Conservation (phyloP, 2,113 vertebrate genomes). For the Hyperopisus bebe region DNA sequence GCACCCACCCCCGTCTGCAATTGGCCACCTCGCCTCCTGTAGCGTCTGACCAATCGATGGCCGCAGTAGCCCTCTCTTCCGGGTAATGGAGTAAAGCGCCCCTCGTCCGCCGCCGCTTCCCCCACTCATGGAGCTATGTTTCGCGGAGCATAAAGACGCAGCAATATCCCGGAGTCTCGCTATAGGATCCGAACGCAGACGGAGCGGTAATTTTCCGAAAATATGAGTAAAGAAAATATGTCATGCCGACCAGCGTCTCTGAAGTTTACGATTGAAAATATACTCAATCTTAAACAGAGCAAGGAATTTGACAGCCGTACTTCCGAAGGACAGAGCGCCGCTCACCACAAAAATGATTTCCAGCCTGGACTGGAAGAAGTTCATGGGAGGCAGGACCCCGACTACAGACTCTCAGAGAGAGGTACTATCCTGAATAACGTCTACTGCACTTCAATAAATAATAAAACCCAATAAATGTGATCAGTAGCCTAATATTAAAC, state of each 20-base stretch:
- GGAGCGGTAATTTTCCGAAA: slow-evolving; percentile 39
- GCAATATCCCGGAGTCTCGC: slow-evolving; percentile 25
- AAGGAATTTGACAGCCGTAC: slow-evolving; percentile 49
- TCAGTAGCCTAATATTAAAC: not conserved
- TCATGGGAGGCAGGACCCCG: slow-evolving; percentile 31
- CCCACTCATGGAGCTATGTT: slow-evolving; percentile 58
- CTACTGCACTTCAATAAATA: not conserved
- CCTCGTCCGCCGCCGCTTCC: slow-evolving; percentile 38
- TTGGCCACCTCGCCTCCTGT: slow-evolving; percentile 42
- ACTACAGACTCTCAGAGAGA: slow-evolving; percentile 31
- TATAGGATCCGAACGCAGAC: slow-evolving; percentile 13
- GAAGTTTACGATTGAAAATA: slow-evolving; percentile 71
- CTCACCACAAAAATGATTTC: slow-evolving; percentile 39
- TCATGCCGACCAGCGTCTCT: slow-evolving; percentile 64
- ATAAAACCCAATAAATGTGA: not conserved
- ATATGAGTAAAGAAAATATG: slow-evolving; percentile 68
- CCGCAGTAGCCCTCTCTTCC: slow-evolving; percentile 44
- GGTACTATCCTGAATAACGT: slow-evolving; percentile 42
- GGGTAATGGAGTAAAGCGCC: slow-evolving; percentile 35
- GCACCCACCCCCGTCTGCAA: slow-evolving; percentile 36
- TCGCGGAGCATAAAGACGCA: slow-evolving; percentile 40
- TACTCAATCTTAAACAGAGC: slow-evolving; percentile 62
- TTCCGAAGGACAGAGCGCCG: slow-evolving; percentile 27
- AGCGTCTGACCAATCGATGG: slow-evolving; percentile 55
- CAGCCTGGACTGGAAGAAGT: slow-evolving; percentile 35